Evolutionary conservation across 2,797 vertebrate genomes (phyloP).

Genomic region (Sorex maritimensis): DNA sequence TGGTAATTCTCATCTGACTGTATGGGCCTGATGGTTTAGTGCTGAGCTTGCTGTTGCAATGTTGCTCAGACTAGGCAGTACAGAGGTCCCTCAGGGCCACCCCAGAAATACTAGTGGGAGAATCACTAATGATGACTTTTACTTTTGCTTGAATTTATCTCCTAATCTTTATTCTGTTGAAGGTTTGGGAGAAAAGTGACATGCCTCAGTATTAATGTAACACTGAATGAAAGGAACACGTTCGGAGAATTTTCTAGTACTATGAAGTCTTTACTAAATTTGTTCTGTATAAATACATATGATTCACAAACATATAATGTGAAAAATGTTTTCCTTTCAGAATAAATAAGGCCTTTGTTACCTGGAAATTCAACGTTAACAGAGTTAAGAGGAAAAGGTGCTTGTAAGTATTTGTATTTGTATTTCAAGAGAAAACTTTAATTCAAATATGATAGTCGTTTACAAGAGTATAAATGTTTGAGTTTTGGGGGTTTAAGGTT

Average conservation of each 20-base stretch:
- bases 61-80: too few relatives aligned
- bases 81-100: too few relatives aligned
- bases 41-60: too few relatives aligned
- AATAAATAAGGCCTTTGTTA: constrained; percentile 88
- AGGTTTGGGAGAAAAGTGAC: constrained; percentile 24
- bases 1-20: too few relatives aligned
- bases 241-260: constrained; percentile 39
- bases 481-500: too few relatives aligned
- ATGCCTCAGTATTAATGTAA: not conserved
- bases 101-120: too few relatives aligned
- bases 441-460: constrained; percentile 4
- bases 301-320: constrained; percentile 14
- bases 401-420: constrained; percentile 79
- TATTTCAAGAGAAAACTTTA: constrained; percentile 39
- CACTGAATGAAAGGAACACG: not conserved
- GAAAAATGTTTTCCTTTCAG: constrained; percentile 82
- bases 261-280: constrained; percentile 32
- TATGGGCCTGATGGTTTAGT: too few relatives aligned
- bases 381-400: constrained; percentile 85
- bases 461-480: too few relatives aligned
- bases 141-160: not conserved
- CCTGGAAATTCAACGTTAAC: constrained; percentile 87
- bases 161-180: not conserved
- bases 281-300: constrained; percentile 16
- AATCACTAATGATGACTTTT: not conserved